Evolutionary conservation across 2,113 vertebrate genomes (phyloP), one percentile per base, ranked within the genome.

Genomic region (Seriola rivoliana): DNA sequence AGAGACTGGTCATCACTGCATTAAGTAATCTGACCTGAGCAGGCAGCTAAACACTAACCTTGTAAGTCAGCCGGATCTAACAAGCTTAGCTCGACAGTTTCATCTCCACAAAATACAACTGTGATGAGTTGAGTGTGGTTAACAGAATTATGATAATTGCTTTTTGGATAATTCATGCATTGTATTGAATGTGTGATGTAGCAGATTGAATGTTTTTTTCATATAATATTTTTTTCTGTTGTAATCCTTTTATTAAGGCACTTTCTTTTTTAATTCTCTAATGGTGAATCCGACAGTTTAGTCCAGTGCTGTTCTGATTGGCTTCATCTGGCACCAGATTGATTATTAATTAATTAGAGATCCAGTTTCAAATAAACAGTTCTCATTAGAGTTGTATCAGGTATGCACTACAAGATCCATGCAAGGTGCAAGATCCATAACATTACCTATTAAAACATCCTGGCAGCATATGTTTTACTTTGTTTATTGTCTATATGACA

Each of bases 1-100:
- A 72, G 71, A 34, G 72, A 68, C 29, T 63, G 70, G 79, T 86
- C 76, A 84, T 71, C 73, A 63, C 71, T 50, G 73, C 60, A 77
- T 82, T 71, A 81, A 82, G 64, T 85, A 85, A 76, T 25, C 36
- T 82, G 80, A 90, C 71, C 73, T 71, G 73, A 81, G 40, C 76
- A 78, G 58, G 76, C 69, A 89, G 66, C 46, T 67, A 55, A 81
- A 75, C 58, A 60, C 80, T 74, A 66, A 40, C 62, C 67, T 32
- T 40, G 29, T 29, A 19, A 46, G 63, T 86, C 83, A 89, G 60
- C 64, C 25, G 10, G 42, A 74, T 81, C 68, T 32, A 82, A 87
- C 50, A 63, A 67, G 69, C 67, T 57, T 34, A 23, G 60, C 54
- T 68, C 69, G 60, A 59, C 65, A 40, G 36, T 69, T 82, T 65